Evolutionary conservation across 2,113 vertebrate genomes (phyloP).

Genomic region (Taurulus bubalis): DNA sequence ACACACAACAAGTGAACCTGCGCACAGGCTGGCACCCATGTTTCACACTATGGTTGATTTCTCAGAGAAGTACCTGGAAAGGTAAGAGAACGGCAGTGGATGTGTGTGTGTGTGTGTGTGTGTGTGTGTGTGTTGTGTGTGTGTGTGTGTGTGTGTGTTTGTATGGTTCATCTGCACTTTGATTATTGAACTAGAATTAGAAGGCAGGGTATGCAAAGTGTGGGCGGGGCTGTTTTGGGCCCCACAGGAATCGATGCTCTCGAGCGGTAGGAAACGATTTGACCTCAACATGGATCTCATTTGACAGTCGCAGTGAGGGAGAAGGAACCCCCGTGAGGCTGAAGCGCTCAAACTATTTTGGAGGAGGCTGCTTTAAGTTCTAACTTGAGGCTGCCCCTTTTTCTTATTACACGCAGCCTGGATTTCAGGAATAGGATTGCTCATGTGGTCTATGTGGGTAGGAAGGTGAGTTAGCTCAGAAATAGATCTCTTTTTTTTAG

Average conservation of each 20-base stretch:
- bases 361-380: conserved; percentile 61
- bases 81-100: conserved; percentile 80
- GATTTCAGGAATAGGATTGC: conserved; percentile 78
- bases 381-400: conserved; percentile 71
- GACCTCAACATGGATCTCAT: conserved; percentile 72
- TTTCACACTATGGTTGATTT: conserved; percentile 87
- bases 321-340: conserved; percentile 48
- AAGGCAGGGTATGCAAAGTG: conserved; percentile 3
- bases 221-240: conserved; percentile 16
- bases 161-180: conserved; percentile 8
- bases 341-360: conserved; percentile 65
- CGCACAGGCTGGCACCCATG: conserved; percentile 73
- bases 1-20: conserved; percentile 36
- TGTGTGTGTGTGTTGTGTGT: background rate
- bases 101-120: background rate
- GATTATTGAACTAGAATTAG: conserved; percentile 7
- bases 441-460: conserved; percentile 69
- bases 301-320: conserved; percentile 70
- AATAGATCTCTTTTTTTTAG: conserved; percentile 67
- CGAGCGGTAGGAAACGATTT: conserved; percentile 50
- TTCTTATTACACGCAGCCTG: conserved; percentile 76
- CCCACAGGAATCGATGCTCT: conserved; percentile 34
- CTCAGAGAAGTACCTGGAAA: conserved; percentile 91
- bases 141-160: no score
- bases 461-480: conserved; percentile 68